A percentile compares a stretch with the other conserved stretches of the same genome.
phyloP scores from a whole-genome alignment of 2,113 vertebrate genomes.

The Pampusana beccarii region DNA sequence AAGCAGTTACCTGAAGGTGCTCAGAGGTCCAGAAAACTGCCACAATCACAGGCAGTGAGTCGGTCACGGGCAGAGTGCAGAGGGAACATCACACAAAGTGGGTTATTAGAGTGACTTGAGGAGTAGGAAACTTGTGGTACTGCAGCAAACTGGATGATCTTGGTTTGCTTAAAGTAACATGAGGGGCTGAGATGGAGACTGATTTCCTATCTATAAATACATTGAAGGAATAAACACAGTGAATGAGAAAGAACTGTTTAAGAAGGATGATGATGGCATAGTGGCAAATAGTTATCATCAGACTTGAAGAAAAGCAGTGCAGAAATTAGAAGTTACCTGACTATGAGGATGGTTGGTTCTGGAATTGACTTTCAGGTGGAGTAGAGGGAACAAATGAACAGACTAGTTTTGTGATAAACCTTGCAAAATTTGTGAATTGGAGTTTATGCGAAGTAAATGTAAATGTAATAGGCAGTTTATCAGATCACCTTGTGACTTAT shows the following conservation, averaged over 20 bases:
- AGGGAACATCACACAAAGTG: background rate
- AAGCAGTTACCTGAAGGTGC: background rate
- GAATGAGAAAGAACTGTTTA: background rate
- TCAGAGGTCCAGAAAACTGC: background rate
- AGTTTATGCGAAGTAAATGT: background rate
- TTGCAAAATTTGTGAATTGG: background rate
- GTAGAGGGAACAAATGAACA: background rate
- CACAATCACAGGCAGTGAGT: background rate
- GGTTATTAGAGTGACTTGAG: background rate
- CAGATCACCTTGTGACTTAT: background rate
- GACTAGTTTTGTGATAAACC: background rate
- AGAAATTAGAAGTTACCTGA: background rate
- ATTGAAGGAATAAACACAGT: background rate
- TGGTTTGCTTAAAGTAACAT: background rate
- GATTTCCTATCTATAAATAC: background rate
- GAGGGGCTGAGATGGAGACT: background rate
- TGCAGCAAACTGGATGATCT: background rate
- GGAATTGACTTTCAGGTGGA: background rate
- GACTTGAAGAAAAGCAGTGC: background rate
- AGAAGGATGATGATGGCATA: background rate
- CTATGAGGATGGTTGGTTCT: background rate
- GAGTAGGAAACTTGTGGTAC: background rate
- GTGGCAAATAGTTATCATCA: background rate
- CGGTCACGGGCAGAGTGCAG: background rate
- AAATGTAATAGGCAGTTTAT: background rate